These are phyloP conservation scores for Grapholita molesta DNA, from an alignment of 1,140 invertebrate species.

Conservation along the genomic window DNA sequence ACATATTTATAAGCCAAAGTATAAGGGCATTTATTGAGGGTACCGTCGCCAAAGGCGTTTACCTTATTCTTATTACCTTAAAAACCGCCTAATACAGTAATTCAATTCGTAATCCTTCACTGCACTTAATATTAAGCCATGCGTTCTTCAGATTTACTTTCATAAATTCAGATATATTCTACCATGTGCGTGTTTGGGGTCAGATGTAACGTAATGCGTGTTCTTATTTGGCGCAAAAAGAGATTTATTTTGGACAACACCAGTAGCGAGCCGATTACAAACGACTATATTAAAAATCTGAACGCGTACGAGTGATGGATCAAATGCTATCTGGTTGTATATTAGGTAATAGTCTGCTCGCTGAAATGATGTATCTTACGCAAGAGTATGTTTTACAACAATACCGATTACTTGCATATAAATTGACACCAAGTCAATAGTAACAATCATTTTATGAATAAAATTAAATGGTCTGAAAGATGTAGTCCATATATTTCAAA, in stretches of 20 bases:
- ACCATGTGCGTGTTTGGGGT: slow-evolving; percentile 18
- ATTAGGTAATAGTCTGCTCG: slow-evolving; percentile 11
- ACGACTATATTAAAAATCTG: slow-evolving; percentile 38
- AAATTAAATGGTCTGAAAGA: no score
- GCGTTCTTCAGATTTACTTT: background rate
- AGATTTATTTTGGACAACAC: slow-evolving; percentile 36
- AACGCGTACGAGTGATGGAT: slow-evolving; percentile 29
- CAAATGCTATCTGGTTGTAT: slow-evolving; percentile 37
- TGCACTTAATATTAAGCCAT: background rate
- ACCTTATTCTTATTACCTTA: background rate
- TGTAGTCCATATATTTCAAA: no score
- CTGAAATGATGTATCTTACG: background rate
- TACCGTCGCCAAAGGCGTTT: background rate
- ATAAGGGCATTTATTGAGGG: background rate
- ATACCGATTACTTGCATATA: background rate
- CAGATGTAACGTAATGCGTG: slow-evolving; percentile 28
- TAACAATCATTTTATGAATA: background rate
- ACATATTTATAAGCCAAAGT: background rate
- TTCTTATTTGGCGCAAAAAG: slow-evolving; percentile 37
- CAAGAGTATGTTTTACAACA: background rate
- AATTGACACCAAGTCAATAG: background rate
- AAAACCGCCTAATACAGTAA: background rate
- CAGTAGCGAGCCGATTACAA: slow-evolving; percentile 37
- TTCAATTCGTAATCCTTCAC: background rate
- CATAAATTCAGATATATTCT: background rate